Conservation (phyloP, 2,797 vertebrate species). For the Zalophus californianus region DNA sequence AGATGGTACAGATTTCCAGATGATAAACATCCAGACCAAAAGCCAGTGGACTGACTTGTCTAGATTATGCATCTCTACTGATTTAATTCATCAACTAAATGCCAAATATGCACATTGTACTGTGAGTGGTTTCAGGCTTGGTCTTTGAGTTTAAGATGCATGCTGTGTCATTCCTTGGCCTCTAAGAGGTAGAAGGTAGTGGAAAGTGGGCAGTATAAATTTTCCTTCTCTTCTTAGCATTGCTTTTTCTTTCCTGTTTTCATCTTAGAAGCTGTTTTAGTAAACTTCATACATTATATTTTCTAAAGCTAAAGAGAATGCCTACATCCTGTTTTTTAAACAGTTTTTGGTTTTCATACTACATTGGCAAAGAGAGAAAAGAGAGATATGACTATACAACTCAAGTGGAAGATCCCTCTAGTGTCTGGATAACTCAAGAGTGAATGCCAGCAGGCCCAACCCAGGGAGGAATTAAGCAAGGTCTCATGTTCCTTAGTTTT, state of each 20-base stretch:
- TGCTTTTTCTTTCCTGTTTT: not conserved
- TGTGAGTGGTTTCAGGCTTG: not conserved
- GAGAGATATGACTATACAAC: not conserved
- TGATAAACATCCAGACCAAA: not conserved
- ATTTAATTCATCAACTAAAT: not conserved
- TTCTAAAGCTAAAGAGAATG: constrained; percentile 24
- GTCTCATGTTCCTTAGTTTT: not conserved
- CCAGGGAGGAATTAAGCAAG: not conserved
- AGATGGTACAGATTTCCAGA: not conserved
- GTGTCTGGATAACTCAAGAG: not conserved
- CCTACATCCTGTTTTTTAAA: not conserved
- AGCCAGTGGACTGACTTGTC: not conserved
- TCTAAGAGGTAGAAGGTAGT: not conserved
- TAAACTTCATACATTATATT: constrained; percentile 21
- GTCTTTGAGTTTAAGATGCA: not conserved
- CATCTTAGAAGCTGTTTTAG: not conserved
- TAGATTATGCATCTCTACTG: not conserved
- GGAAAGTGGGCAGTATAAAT: not conserved
- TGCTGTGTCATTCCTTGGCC: not conserved
- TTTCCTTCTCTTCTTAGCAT: not conserved
- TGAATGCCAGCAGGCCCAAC: not conserved
- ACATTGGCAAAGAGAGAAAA: not conserved
- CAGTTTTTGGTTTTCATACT: not conserved
- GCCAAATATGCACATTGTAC: not conserved
- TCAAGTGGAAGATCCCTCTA: not conserved